phyloP scores from a whole-genome alignment of 2,113 vertebrate genomes.

The Okapia johnstoni region DNA sequence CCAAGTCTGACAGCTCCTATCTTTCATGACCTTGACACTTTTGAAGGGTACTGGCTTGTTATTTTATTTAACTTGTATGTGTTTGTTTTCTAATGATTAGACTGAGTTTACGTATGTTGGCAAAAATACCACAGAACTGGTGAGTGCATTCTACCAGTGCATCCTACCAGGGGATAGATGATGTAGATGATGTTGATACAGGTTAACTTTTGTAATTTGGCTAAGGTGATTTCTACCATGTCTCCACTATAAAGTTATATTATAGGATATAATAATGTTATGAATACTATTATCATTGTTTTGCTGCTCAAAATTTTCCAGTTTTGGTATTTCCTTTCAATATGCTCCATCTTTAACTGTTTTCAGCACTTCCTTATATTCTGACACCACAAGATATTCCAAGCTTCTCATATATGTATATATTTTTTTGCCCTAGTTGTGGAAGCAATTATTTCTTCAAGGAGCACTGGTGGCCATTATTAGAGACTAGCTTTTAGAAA shows the following conservation, averaged over 20 bases:
- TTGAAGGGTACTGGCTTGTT: not conserved
- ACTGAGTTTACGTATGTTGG: not conserved
- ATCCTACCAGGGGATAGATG: not conserved
- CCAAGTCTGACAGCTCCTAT: not conserved
- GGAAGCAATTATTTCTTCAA: not conserved
- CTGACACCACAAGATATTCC: not conserved
- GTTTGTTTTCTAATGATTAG: not conserved
- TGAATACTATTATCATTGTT: not conserved
- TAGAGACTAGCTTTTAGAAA: not conserved
- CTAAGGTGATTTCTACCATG: not conserved
- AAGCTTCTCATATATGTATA: not conserved
- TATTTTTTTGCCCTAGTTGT: not conserved
- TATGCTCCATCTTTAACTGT: not conserved
- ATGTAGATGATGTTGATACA: not conserved
- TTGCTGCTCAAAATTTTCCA: not conserved
- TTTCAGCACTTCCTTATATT: constrained; percentile 3
- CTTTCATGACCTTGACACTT: not conserved
- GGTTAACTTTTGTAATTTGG: not conserved
- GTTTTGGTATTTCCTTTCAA: not conserved
- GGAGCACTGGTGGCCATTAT: not conserved
- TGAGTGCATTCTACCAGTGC: not conserved
- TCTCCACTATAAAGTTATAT: not conserved
- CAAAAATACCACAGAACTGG: not conserved
- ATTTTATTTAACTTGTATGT: constrained; percentile 5
- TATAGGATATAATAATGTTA: not conserved